Conservation (phyloP, 2,113 vertebrate genomes). For the Synchiropus splendidus region DNA sequence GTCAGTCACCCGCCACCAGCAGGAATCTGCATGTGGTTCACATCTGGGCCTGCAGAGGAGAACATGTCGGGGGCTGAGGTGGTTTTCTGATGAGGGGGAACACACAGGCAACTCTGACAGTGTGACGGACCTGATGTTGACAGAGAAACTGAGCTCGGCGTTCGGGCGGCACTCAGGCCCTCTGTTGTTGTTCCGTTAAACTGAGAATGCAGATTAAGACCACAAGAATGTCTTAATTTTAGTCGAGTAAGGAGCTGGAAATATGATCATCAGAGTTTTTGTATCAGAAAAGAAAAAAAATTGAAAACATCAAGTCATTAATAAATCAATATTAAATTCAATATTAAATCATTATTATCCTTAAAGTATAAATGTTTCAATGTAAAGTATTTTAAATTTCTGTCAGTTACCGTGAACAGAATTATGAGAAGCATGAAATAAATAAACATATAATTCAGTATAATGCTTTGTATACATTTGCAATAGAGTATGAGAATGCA, state of each 20-base stretch:
- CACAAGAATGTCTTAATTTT: background rate
- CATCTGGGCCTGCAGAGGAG: conserved; percentile 58
- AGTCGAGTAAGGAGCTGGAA: conserved; percentile 1
- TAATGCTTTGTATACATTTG: no score
- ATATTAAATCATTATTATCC: no score
- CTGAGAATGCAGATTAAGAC: conserved; percentile 10
- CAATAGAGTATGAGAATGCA: no score
- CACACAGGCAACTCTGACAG: conserved; percentile 40
- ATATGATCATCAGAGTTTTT: no score
- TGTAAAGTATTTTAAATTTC: no score
- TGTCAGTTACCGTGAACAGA: no score
- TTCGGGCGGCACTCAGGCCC: conserved; percentile 16
- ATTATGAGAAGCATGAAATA: no score
- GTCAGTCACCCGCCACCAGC: conserved; percentile 34
- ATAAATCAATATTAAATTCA: no score
- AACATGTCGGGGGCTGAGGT: conserved; percentile 22
- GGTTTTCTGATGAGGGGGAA: conserved; percentile 57
- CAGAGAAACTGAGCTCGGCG: conserved; percentile 17
- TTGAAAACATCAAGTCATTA: no score
- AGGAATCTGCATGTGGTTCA: conserved; percentile 55
- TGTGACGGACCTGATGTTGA: conserved; percentile 36
- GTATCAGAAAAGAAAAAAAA: no score
- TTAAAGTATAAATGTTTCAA: no score
- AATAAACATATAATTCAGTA: no score
- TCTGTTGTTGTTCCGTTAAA: conserved; percentile 29